phyloP scores from a whole-genome alignment of 2,888 invertebrate species.

The Andrena praecox region DNA sequence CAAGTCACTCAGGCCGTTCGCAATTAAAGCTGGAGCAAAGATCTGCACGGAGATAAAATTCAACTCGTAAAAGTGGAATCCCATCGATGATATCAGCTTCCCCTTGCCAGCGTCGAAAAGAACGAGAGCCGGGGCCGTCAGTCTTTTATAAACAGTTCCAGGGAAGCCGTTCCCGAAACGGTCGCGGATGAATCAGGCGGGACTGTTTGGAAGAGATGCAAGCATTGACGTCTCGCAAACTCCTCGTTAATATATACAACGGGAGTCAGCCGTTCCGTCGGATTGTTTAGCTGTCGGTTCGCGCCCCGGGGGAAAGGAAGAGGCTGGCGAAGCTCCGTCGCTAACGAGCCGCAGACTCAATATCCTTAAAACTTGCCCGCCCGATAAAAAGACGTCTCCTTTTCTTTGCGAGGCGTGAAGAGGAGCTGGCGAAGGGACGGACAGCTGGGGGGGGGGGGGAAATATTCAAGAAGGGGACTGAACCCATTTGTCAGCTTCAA shows the following conservation, averaged over 20 bases:
- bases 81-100: neutral
- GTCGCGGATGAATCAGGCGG: slow-evolving; percentile 55
- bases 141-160: slow-evolving; percentile 42
- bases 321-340: slow-evolving; percentile 43
- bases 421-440: slow-evolving; percentile 12
- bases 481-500: slow-evolving; percentile 61
- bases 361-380: slow-evolving; percentile 53
- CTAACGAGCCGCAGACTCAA: slow-evolving; percentile 58
- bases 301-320: slow-evolving; percentile 36
- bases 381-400: slow-evolving; percentile 54
- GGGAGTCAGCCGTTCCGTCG: slow-evolving; percentile 20
- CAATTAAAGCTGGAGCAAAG: too few species aligned
- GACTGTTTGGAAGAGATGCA: slow-evolving; percentile 37
- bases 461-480: slow-evolving; percentile 56
- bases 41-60: neutral
- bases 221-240: slow-evolving; percentile 56
- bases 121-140: neutral
- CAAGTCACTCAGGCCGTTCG: too few species aligned
- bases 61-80: neutral
- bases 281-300: slow-evolving; percentile 63
- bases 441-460: slow-evolving; percentile 21
- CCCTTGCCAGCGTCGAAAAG: neutral
- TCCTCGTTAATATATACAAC: slow-evolving; percentile 65
- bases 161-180: slow-evolving; percentile 46
- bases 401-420: slow-evolving; percentile 44